Evolutionary conservation across 2,113 vertebrate genomes (phyloP).

Genomic region (Hiodon alosoides): DNA sequence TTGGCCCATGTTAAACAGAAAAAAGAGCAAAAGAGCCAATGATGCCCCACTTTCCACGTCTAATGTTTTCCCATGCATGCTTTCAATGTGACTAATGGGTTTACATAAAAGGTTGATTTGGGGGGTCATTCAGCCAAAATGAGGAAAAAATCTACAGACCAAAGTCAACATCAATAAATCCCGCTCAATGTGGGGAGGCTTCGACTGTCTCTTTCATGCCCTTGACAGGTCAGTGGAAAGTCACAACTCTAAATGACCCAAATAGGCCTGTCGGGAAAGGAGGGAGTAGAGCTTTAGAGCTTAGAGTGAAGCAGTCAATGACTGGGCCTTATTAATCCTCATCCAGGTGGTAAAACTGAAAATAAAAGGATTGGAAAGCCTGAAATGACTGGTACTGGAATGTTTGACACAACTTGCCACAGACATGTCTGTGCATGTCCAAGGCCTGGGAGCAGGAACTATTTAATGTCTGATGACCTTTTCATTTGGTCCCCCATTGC

Average conservation of each 20-base stretch:
- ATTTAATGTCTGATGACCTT: too few species aligned
- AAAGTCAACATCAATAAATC: slow-evolving; percentile 31
- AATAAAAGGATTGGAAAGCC: too few species aligned
- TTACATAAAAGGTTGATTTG: slow-evolving; percentile 53
- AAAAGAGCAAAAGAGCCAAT: slow-evolving; percentile 29
- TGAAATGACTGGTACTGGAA: too few species aligned
- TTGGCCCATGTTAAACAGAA: slow-evolving; percentile 33
- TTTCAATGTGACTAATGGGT: slow-evolving; percentile 38
- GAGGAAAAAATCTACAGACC: slow-evolving; percentile 24
- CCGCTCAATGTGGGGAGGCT: slow-evolving; percentile 25
- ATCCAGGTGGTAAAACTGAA: too few species aligned
- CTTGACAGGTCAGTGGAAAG: slow-evolving; percentile 10
- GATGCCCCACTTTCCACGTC: slow-evolving; percentile 13
- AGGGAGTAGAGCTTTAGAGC: neutral
- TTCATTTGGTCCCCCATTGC: too few species aligned
- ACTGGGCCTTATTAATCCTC: neutral
- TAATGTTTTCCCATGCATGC: neutral
- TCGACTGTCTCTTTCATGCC: slow-evolving; percentile 16
- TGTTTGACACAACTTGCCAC: too few species aligned
- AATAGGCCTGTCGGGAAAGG: neutral
- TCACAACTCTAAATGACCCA: neutral
- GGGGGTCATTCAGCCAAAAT: slow-evolving; percentile 45
- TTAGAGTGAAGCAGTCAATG: neutral
- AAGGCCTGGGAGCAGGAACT: too few species aligned
- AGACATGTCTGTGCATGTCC: too few species aligned